Evolutionary conservation across 1,140 invertebrate species (phyloP).

Genomic region (Hyles euphorbiae): DNA sequence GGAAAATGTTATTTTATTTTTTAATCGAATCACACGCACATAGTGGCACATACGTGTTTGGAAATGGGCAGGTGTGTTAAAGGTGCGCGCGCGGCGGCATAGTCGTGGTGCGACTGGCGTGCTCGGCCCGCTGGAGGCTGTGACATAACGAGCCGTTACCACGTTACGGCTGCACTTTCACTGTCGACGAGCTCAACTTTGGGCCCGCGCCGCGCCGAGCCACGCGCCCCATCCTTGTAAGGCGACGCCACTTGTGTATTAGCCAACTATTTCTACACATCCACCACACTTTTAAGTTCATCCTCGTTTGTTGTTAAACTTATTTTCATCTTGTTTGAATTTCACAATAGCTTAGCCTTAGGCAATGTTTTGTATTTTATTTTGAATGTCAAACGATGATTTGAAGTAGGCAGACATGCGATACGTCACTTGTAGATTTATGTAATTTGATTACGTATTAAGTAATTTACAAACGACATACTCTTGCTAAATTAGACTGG

Average conservation of each 20-base stretch:
- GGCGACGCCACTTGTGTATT: slow-evolving; percentile 20
- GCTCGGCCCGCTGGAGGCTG: slow-evolving; percentile 21
- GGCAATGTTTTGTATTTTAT: no score
- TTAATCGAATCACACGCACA: slow-evolving; percentile 45
- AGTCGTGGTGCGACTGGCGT: slow-evolving; percentile 49
- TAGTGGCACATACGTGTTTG: slow-evolving; percentile 24
- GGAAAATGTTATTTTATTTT: slow-evolving; percentile 20
- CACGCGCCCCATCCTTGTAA: slow-evolving; percentile 51
- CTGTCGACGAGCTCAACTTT: slow-evolving; percentile 43
- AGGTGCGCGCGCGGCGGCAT: slow-evolving; percentile 59
- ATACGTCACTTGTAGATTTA: no score
- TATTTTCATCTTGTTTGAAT: no score
- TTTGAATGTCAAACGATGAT: no score
- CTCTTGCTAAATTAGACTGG: no score
- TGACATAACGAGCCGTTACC: slow-evolving; percentile 62
- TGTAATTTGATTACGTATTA: no score
- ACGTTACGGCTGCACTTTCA: slow-evolving; percentile 53
- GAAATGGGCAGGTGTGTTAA: slow-evolving; percentile 13
- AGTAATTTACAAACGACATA: no score
- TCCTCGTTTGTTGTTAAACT: no score
- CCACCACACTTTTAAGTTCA: no score
- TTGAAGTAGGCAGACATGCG: no score
- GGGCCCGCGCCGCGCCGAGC: slow-evolving; percentile 22
- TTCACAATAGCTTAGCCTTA: no score
- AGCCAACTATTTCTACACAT: background rate